Evolutionary conservation across 2,888 invertebrate genomes (phyloP), one percentile per base, ranked within the genome.

Genomic region (Slavum lentiscoides): DNA sequence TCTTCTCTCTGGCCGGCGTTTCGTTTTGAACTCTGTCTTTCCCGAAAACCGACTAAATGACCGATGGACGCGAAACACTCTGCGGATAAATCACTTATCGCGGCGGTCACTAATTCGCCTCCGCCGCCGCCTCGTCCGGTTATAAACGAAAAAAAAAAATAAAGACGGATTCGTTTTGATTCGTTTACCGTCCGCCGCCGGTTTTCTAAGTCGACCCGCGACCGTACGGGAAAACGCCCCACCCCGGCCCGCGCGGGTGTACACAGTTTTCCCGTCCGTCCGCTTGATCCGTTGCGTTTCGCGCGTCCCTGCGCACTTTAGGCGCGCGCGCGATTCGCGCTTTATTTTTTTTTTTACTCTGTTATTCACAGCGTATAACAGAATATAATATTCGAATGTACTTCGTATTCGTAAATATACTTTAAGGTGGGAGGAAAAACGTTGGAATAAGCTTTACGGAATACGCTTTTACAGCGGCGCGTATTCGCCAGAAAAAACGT

Each of bases 81-180:
- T 80, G n/a, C n/a, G n/a, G 69, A 70, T 80, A 80, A 80, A 80
- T 80, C 70, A 70, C 67, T 75, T 75, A 75, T 30, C 6, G 58
- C 58, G 66, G 11, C 19, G 64, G 74, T 66, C 75, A 59, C 77
- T 77, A 77, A 77, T 77, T 69, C 69, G 61, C 61, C 21, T n/a
- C 53, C 69, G 49, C 4, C 30, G 30, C 30, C 30, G n/a, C 30
- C 30, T 1, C 4, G 30, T 69, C 62, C 77, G 49, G 77, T 69
- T 77, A 77, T 30, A 30, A 30, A 30, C 1, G 4, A 30, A 30
- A 30, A 30, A 30, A 30, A 4, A 30, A 30, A 30, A 77, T 69
- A 77, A 76, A 76, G 76, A 77, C 77, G 77, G 77, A 77, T 77
- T 69, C 39, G 77, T 69, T 21, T 69, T 77, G 69, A 77, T 69